Percentiles rank a stretch among this genome's conserved stretches.
phyloP scores from a whole-genome alignment of 2,888 invertebrate genomes.

The Eupithecia abbreviata region DNA sequence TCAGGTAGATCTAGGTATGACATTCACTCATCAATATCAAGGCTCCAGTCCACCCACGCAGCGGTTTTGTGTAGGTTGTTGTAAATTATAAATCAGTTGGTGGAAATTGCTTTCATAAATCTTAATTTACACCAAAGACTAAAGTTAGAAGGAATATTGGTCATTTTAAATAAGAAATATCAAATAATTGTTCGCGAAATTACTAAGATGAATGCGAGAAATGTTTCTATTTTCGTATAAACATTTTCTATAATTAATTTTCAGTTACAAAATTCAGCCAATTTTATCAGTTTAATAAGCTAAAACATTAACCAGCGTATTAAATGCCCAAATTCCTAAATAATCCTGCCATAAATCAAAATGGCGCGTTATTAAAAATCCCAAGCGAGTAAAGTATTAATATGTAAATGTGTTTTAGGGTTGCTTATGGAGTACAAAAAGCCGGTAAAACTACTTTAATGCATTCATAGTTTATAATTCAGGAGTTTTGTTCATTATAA shows the following conservation, averaged over 20 bases:
- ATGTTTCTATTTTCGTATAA: neutral
- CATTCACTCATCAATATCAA: neutral
- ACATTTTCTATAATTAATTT: neutral
- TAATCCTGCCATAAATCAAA: slow-evolving; percentile 47
- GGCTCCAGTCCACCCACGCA: neutral
- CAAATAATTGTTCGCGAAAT: too few relatives aligned
- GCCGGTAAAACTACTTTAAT: neutral
- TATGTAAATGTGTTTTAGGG: slow-evolving; percentile 42
- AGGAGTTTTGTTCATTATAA: neutral
- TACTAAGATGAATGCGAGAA: neutral
- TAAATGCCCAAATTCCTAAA: slow-evolving; percentile 16
- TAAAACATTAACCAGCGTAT: slow-evolving; percentile 9
- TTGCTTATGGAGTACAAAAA: neutral
- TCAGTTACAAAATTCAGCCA: neutral
- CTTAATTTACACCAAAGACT: too few relatives aligned
- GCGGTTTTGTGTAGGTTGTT: neutral
- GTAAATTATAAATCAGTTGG: neutral
- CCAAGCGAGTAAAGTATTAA: slow-evolving; percentile 44
- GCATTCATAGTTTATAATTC: neutral
- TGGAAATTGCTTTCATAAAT: too few relatives aligned
- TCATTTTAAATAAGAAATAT: too few relatives aligned
- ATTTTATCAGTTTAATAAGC: neutral
- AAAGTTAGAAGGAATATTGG: too few relatives aligned
- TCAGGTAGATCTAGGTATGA: neutral
- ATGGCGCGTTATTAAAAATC: slow-evolving; percentile 50